Base-by-base conservation (phyloP, 2,888 invertebrate genomes). In the Perithous albicinctus region DNA sequence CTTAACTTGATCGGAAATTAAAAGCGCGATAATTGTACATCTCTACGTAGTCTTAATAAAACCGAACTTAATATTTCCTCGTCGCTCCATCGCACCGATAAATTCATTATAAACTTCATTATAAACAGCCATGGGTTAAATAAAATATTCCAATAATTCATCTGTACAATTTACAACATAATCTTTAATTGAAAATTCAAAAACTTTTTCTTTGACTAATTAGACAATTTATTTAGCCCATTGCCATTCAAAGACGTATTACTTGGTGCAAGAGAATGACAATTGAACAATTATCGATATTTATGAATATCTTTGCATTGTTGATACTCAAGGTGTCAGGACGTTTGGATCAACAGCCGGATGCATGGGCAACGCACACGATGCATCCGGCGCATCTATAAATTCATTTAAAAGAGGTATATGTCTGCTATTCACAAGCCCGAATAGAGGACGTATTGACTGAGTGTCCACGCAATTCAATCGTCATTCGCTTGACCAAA, bases 341-440 rank as follows among this genome's bases (percentile, higher is more conserved):
- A 41, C 51, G 32, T 73, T 54, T 43, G 67, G 66, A 26, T 69
- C 69, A 69, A 73, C 38, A 29, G 18, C 74, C 81, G 81, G 81
- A 81, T 66, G 26, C 61, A 41, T 12, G 48, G 38, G 2, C 35
- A 64, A 29, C 20, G 43, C 35, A 72, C 51, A 59, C 23, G 20
- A 29, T 54, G 67, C 41, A 63, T 81, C 81, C 81, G 81, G 78
- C 18, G 56, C 41, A 63, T 18, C 78, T 78, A 81, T 74, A 78
- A 78, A 69, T 74, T 56, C 46, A 78, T 78, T 81, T 26, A 64
- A 78, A 81, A 74, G n/a, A 72, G 67, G 8, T 15, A 41, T 15
- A 41, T 43, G 61, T 38, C 29, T 18, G 41, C 8, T 29, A 43
- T 54, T 29, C 15, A 23, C 8, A 26, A 51, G 15, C 26, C 54